Evolutionary conservation across 64 coral and sea anemone species (phyloP).

Genomic region (Astreopora myriophthalma): DNA sequence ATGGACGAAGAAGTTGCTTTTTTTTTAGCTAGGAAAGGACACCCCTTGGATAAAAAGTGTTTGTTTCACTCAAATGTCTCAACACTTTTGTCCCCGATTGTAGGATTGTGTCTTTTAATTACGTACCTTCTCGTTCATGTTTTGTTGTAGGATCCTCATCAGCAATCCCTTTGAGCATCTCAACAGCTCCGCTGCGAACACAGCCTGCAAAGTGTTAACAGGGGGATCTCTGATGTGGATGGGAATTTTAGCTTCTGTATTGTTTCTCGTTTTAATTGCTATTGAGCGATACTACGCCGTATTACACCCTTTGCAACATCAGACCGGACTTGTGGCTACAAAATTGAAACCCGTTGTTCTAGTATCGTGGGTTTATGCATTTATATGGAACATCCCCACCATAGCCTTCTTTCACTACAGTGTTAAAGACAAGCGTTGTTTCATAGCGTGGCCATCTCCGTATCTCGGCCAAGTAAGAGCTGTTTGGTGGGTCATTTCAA

Average conservation of each 20-base stretch:
- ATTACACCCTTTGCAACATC: conserved; percentile 31
- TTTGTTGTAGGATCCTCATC: background rate
- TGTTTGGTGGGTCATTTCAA: conserved; percentile 45
- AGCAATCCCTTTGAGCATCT: background rate
- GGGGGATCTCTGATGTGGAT: conserved; percentile 35
- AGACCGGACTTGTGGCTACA: background rate
- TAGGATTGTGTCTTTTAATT: too few relatives aligned
- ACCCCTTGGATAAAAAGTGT: too few relatives aligned
- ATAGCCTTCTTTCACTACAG: conserved; percentile 27
- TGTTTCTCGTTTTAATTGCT: conserved; percentile 54
- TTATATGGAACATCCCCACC: conserved; percentile 2
- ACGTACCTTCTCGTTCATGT: background rate
- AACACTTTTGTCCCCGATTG: too few relatives aligned
- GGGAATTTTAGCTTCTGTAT: conserved; percentile 42
- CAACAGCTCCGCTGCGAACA: background rate
- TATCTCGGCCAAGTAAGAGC: conserved; percentile 1
- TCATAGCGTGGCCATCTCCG: conserved; percentile 18
- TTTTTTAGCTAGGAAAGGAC: too few relatives aligned
- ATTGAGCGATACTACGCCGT: conserved; percentile 51
- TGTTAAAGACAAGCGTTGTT: background rate
- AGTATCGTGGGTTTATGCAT: conserved; percentile 25
- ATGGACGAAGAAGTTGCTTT: too few relatives aligned
- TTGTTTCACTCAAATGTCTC: too few relatives aligned
- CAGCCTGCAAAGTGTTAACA: conserved; percentile 22
- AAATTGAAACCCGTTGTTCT: background rate